phyloP scores from a whole-genome alignment of 2,113 vertebrate genomes.

The Syngnathus scovelli region DNA sequence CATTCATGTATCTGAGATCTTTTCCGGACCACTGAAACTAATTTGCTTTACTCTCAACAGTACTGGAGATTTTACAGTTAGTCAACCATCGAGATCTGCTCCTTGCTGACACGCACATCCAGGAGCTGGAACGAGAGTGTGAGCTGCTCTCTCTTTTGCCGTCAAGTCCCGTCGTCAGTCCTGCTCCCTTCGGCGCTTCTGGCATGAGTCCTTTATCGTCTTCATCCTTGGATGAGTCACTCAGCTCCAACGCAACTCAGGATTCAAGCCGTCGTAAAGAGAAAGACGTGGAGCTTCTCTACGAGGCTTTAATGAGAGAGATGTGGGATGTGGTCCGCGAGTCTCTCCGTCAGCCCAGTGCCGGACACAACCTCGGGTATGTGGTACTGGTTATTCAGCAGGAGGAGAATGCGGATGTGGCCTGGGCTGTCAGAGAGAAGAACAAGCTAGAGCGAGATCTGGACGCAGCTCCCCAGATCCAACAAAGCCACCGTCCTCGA shows the following conservation, averaged over 20 bases:
- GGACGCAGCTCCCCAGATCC: conserved; percentile 5
- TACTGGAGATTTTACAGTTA: conserved; percentile 83
- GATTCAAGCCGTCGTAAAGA: conserved; percentile 72
- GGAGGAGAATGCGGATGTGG: conserved; percentile 76
- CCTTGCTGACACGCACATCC: conserved; percentile 81
- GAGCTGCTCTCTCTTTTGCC: conserved; percentile 63
- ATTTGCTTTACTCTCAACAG: conserved; percentile 48
- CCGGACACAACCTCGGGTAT: conserved; percentile 73
- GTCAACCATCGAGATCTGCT: conserved; percentile 83
- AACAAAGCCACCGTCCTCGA: conserved; percentile 63
- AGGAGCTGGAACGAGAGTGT: conserved; percentile 82
- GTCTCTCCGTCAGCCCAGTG: conserved; percentile 72
- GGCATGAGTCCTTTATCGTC: conserved; percentile 22
- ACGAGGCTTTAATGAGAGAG: conserved; percentile 81
- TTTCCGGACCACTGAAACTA: not conserved
- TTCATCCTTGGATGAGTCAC: conserved; percentile 40
- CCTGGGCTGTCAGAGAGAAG: conserved; percentile 55
- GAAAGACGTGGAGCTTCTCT: conserved; percentile 83
- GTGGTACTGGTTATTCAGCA: conserved; percentile 81
- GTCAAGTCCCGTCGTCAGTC: conserved; percentile 34
- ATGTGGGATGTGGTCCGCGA: conserved; percentile 83
- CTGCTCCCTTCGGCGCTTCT: conserved; percentile 28
- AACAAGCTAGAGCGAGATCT: conserved; percentile 38
- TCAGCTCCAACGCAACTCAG: conserved; percentile 54
- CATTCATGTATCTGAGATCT: no score